Base-by-base conservation (phyloP, 2,888 invertebrate species). In the Strigamia transsilvanica region DNA sequence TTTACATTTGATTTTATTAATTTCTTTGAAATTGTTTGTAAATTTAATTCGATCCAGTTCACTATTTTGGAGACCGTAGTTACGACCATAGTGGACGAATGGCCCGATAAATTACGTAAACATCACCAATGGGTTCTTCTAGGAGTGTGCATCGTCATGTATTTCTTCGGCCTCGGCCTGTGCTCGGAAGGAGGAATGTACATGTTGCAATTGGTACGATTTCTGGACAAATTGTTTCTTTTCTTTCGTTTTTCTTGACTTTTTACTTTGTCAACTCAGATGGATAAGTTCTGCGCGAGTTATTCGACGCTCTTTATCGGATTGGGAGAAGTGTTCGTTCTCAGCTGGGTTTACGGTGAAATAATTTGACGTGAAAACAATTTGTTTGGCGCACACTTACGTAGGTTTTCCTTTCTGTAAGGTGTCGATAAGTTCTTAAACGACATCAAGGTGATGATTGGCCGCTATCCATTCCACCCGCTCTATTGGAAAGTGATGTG, bases 271-370 rank as follows among this genome's bases (percentile, higher is more conserved):
- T 27, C 3, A 27, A 27, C 34, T 3, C 34, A 38, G 38, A 90
- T 93, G 88, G 93, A 94, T 88, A 93, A 93, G 92, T 93, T 93
- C 87, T 93, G 93, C 0, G 93, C 93, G 12, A 92, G 93, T 1
- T 93, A 93, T 92, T 93, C 93, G 23, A 92, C 93, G 82, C 88
- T 93, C 79, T 88, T 93, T 82, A 92, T 94, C 85, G 93, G 93
- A 82, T 88, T 92, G 83, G 91, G 91, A 79, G 93, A 93, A 90
- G 92, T 92, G 34, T 88, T 89, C 4, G 89, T 91, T 2, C 91
- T 93, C 0, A 89, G 92, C 0, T 93, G 93, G 93, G 90, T 91
- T 56, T 93, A 93, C 86, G 93, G 93, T 38, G 38, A 38, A 38
- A 38, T 38, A 38, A 27, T 6, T 38, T 38, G 38, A 6, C 38